These are phyloP conservation scores for Danio rerio DNA, from an alignment of 2,113 vertebrate genomes.

Conservation along the genomic window GRCz12tu NC_133183.1:49284501-49285000, in stretches of 20 bases:
- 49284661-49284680: constrained; percentile 2
- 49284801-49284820: too few species aligned
- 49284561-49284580: constrained; percentile 17
- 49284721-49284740: neutral
- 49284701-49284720: constrained; percentile 9
- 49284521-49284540: constrained; percentile 19
- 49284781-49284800: neutral
- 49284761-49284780: neutral
- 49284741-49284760: neutral
- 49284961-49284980: too few species aligned
- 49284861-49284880: too few species aligned
- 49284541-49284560: neutral
- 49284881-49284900: too few species aligned
- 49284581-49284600: neutral
- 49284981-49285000: too few species aligned
- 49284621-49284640: constrained; percentile 11
- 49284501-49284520: constrained; percentile 33
- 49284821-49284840: too few species aligned
- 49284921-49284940: too few species aligned
- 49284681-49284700: neutral
- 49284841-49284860: too few species aligned
- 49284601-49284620: constrained; percentile 30
- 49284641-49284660: neutral
- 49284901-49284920: too few species aligned
- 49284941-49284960: too few species aligned